phyloP scores from a whole-genome alignment of 2,113 vertebrate species.

The Coryphaenoides rupestris region DNA sequence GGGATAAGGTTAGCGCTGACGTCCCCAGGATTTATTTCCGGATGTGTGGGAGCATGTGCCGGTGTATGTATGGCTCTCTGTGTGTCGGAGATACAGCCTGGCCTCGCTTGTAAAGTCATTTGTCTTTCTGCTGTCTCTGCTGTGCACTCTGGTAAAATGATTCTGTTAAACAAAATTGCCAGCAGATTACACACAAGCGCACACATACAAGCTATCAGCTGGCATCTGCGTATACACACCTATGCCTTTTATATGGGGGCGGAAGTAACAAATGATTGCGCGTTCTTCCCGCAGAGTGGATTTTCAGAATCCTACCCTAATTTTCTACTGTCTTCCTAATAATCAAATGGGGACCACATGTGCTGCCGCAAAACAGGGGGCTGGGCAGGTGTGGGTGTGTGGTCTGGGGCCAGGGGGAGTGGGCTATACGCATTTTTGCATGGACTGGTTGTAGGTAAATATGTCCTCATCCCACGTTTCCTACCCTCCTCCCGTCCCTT shows the following conservation, averaged over 20 bases:
- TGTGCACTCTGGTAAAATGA: slow-evolving; percentile 51
- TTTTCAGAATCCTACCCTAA: no score
- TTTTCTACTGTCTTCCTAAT: slow-evolving; percentile 32
- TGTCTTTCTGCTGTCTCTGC: slow-evolving; percentile 61
- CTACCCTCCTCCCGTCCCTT: slow-evolving; percentile 5
- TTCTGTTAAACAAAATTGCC: slow-evolving; percentile 67
- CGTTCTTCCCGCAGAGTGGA: slow-evolving; percentile 35
- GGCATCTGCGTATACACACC: slow-evolving; percentile 12
- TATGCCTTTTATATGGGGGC: no score
- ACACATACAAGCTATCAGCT: slow-evolving; percentile 11
- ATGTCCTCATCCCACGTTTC: slow-evolving; percentile 1
- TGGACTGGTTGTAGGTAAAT: slow-evolving; percentile 12
- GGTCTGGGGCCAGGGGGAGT: neutral
- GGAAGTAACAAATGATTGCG: slow-evolving; percentile 58
- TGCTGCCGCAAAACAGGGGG: no score
- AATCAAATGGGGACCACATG: no score
- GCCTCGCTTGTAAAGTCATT: slow-evolving; percentile 63
- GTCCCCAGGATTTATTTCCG: slow-evolving; percentile 54
- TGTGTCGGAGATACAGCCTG: slow-evolving; percentile 49
- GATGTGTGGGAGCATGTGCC: neutral
- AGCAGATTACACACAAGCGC: slow-evolving; percentile 45
- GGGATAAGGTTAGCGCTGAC: slow-evolving; percentile 47
- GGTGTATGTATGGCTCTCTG: slow-evolving; percentile 9
- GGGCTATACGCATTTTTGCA: slow-evolving; percentile 31
- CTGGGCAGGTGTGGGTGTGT: slow-evolving; percentile 28